Evolutionary conservation across 2,113 vertebrate species (phyloP).

Genomic region (Anolis sagrei): DNA sequence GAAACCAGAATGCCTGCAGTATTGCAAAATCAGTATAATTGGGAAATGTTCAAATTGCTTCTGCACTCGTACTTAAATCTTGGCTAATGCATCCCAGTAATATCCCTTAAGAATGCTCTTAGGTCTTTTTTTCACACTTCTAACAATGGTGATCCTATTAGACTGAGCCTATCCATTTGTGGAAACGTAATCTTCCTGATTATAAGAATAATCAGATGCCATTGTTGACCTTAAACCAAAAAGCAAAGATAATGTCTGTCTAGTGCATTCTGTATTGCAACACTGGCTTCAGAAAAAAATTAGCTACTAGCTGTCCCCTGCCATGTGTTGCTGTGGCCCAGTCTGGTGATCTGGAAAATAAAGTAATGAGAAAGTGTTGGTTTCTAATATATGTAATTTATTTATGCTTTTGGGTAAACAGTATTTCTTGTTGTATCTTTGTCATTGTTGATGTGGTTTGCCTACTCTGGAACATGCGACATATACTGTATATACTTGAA

Average conservation of each 20-base stretch:
- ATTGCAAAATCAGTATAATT: not conserved
- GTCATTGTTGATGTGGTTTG: too few species aligned
- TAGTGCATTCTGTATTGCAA: not conserved
- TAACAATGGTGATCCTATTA: not conserved
- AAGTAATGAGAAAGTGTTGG: too few species aligned
- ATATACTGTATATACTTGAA: too few species aligned
- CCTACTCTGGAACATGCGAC: too few species aligned
- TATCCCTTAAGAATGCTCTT: not conserved
- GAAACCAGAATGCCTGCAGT: not conserved
- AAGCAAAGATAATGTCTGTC: accelerated
- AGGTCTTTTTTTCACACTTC: not conserved
- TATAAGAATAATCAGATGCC: accelerated
- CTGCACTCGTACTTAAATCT: accelerated
- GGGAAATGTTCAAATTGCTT: not conserved
- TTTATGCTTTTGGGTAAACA: too few species aligned
- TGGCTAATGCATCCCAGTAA: not conserved
- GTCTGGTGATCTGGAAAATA: too few species aligned
- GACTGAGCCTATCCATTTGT: accelerated
- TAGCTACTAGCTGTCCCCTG: too few species aligned
- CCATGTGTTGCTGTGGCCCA: too few species aligned
- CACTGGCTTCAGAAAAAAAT: not conserved
- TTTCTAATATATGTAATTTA: too few species aligned
- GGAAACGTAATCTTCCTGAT: not conserved
- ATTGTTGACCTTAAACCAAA: not conserved
- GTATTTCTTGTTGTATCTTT: too few species aligned